A percentile compares a stretch with the other conserved stretches of the same genome.
These are phyloP conservation scores for Coptodon bakossiorum DNA, from an alignment of 2,113 vertebrate species.

Conservation along the genomic window DNA sequence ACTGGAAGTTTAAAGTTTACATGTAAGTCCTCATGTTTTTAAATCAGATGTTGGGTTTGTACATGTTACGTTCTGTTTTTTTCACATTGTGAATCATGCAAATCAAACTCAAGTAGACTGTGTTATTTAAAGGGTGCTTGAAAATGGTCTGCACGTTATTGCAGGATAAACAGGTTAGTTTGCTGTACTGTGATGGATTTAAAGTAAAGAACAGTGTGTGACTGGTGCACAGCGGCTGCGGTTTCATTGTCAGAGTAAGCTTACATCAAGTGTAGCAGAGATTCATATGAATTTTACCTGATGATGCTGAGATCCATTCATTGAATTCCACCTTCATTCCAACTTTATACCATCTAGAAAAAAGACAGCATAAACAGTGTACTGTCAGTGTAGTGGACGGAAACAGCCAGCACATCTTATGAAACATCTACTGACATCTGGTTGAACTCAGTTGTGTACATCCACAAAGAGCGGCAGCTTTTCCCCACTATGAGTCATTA, in stretches of 20 bases:
- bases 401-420: not conserved
- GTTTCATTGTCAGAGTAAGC: not conserved
- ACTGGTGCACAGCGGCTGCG: not conserved
- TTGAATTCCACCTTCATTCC: not conserved
- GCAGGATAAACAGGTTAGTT: not conserved
- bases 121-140: not conserved
- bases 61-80: not conserved
- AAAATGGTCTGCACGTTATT: not conserved
- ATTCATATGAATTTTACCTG: not conserved
- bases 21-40: not conserved
- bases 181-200: not conserved
- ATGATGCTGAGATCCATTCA: not conserved
- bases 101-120: not conserved
- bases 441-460: not conserved
- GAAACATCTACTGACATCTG: not conserved
- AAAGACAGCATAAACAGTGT: not conserved
- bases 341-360: not conserved
- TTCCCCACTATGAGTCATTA: not conserved
- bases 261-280: fast-evolving
- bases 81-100: not conserved
- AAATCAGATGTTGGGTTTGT: not conserved
- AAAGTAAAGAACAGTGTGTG: not conserved
- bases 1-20: not conserved
- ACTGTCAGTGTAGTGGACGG: not conserved
- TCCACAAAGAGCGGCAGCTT: not conserved